Conservation (phyloP, 64 coral and sea anemone genomes). For the Cladopsammia gracilis region DNA sequence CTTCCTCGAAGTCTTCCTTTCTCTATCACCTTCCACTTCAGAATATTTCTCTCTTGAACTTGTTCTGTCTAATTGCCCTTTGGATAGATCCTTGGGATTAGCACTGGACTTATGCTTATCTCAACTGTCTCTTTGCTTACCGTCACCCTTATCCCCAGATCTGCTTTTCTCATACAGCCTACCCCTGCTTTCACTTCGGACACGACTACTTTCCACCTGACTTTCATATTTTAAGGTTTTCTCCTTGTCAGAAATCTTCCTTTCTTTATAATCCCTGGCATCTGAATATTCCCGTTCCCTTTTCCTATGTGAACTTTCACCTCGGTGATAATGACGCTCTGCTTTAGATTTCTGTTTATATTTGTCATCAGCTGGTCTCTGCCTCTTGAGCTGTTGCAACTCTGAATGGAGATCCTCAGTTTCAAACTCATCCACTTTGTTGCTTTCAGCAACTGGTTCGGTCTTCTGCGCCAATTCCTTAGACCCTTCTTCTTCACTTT, state of each 20-base stretch:
- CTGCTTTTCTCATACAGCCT: constrained; percentile 1
- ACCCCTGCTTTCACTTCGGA: background rate
- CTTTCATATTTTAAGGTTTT: background rate
- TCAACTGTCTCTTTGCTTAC: constrained; percentile 36
- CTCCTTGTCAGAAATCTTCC: constrained; percentile 4
- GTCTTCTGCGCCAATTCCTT: background rate
- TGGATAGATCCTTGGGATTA: constrained; percentile 25
- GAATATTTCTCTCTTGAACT: constrained; percentile 18
- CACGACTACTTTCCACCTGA: background rate
- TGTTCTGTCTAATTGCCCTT: constrained; percentile 52
- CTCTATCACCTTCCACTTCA: constrained; percentile 20
- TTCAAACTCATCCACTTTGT: constrained; percentile 45
- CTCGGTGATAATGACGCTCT: background rate
- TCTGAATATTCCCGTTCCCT: background rate
- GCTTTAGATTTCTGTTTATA: background rate
- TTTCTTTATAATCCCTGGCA: background rate
- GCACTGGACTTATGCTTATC: constrained; percentile 34
- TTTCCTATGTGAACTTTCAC: background rate
- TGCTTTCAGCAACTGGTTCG: constrained; percentile 45
- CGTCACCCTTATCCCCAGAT: background rate
- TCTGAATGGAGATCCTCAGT: constrained; percentile 45
- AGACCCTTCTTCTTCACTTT: background rate
- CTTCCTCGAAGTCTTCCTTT: constrained; percentile 44
- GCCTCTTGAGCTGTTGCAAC: constrained; percentile 14
- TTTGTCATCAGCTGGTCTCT: constrained; percentile 20